Base-by-base conservation (phyloP, 2,888 invertebrate species). In the Hecatera dysodea region DNA sequence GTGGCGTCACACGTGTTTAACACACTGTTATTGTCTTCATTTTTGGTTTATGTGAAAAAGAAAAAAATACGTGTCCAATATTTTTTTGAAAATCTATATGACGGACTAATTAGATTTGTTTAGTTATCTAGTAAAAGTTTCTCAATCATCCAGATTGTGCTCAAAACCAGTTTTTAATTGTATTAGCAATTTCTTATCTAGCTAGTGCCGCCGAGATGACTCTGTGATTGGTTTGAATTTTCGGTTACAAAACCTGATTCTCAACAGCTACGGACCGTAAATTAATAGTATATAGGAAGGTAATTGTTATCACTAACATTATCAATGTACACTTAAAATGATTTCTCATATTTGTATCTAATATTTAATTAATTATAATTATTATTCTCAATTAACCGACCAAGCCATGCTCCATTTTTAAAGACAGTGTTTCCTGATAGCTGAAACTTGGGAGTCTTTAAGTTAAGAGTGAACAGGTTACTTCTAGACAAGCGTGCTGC, bases 281-380 rank as follows among this genome's bases (percentile, higher is more conserved):
- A 0, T n/a, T 4, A 9, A 22, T 57, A 42, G 12, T 17, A 6
- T 19, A 33, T 24, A 44, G 2, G 24, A 60, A 56, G 55, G 33
- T 33, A 11, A 29, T n/a, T 29, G 29, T 53, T 27, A 53, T 33
- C n/a, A 29, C 53, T 19, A 53, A 39, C 39, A 57, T 12, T 59
- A 1, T 29, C 11, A 17, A n/a, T 69, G 50, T 69, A 67, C 52
- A 67, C 46, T 53, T 44, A n/a, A 22, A 29, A 39, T 68, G 29
- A 42, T 4, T 67, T 19, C n/a, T n/a, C 50, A 33, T 52, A 33
- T 42, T 12, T 68, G 22, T 67, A 52, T 67, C 50, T 67, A 39
- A 50, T 39, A 50, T 50, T 1, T 33, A 50, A 42, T 29, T 68
- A 67, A 12, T 68, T 22, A 11, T 42, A 69, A n/a, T 52, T 1